A percentile compares a stretch with the other conserved stretches of the same genome.
Conservation (phyloP, 2,797 vertebrate species). For the Acrocephalus scirpaceus region DNA sequence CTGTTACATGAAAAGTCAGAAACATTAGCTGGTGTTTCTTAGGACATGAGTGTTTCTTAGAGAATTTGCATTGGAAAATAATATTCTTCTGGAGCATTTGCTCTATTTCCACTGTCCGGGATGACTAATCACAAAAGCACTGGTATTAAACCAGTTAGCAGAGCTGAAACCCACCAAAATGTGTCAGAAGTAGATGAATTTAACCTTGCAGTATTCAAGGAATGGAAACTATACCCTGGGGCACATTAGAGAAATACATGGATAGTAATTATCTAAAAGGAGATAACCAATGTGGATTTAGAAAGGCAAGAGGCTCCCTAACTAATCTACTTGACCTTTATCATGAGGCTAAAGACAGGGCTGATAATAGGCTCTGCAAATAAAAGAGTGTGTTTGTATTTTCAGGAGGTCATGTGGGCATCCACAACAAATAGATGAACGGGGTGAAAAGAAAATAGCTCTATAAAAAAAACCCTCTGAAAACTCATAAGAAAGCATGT, state of each 20-base stretch:
- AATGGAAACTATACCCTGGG: conserved; percentile 33
- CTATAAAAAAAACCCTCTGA: conserved; percentile 6
- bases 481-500: conserved; percentile 8
- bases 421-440: conserved; percentile 56
- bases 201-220: conserved; percentile 22
- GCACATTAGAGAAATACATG: conserved; percentile 31
- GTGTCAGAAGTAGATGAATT: conserved; percentile 25
- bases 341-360: conserved; percentile 33
- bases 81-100: background rate
- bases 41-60: background rate
- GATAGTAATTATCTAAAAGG: conserved; percentile 60
- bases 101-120: background rate
- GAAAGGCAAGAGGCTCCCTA: conserved; percentile 48
- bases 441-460: conserved; percentile 26
- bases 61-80: background rate
- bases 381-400: conserved; percentile 40
- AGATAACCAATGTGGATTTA: conserved; percentile 36
- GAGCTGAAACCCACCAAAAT: background rate
- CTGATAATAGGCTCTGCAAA: conserved; percentile 36
- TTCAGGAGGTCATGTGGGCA: conserved; percentile 38
- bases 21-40: background rate
- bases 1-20: background rate
- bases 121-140: conserved; percentile 13
- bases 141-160: conserved; percentile 5
- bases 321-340: conserved; percentile 67